A percentile compares a stretch with the other conserved stretches of the same genome.
phyloP scores from a whole-genome alignment of 2,797 vertebrate genomes.

The Diglossa cyanea region DNA sequence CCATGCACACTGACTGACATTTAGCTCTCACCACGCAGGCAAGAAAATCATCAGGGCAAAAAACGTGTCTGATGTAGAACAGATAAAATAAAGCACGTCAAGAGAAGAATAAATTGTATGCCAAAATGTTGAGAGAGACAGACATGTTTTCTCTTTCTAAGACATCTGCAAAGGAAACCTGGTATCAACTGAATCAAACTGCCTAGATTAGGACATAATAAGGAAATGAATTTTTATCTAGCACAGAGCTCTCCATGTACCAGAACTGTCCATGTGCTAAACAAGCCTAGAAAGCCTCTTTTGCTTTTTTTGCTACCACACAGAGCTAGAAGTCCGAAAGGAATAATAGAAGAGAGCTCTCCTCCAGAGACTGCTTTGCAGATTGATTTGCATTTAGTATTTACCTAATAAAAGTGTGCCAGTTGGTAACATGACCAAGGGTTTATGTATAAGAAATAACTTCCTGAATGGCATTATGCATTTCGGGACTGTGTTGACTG shows the following conservation, averaged over 20 bases:
- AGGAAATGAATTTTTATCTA: background rate
- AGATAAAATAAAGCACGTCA: background rate
- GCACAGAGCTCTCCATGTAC: background rate
- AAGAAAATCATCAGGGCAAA: background rate
- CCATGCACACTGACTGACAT: background rate
- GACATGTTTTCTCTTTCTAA: background rate
- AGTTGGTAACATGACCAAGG: background rate
- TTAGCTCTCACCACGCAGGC: background rate
- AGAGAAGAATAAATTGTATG: background rate
- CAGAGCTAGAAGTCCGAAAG: background rate
- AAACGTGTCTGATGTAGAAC: background rate
- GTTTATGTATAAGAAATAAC: background rate
- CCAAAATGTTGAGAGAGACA: constrained; percentile 5
- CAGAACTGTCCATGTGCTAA: background rate
- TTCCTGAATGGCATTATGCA: accelerated
- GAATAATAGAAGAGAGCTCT: background rate
- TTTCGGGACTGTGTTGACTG: accelerated
- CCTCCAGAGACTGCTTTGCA: background rate
- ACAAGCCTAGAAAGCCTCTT: background rate
- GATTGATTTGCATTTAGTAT: background rate
- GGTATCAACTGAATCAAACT: background rate
- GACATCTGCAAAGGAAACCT: background rate
- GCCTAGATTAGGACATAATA: background rate
- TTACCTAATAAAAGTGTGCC: background rate
- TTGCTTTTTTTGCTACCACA: background rate